These are phyloP conservation scores for Meloe dianella DNA, from an alignment of 2,888 invertebrate genomes.

Conservation along the genomic window DNA sequence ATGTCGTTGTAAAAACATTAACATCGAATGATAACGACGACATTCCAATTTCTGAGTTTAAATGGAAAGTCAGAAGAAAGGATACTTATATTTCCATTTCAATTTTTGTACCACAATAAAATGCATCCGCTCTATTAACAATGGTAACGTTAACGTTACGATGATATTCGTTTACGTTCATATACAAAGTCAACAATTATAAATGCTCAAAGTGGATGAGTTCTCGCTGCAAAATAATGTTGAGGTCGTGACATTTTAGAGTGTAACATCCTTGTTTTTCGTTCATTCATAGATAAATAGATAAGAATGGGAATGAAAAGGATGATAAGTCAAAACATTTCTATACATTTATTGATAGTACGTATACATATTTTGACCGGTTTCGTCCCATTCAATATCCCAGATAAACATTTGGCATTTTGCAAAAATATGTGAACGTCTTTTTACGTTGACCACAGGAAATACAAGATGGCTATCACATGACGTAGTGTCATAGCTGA, in stretches of 20 bases:
- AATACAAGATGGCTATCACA: conserved; percentile 59
- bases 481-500: conserved; percentile 54
- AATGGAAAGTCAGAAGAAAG: background rate
- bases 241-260: too few relatives aligned
- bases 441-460: conserved; percentile 58
- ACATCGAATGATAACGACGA: conserved; percentile 24
- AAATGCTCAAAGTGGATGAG: too few relatives aligned
- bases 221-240: too few relatives aligned
- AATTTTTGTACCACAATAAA: background rate
- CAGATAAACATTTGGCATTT: conserved; percentile 54
- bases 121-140: background rate
- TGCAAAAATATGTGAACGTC: conserved; percentile 54
- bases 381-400: conserved; percentile 13
- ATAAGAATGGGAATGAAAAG: background rate
- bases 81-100: background rate
- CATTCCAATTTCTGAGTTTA: background rate
- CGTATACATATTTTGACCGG: conserved; percentile 36
- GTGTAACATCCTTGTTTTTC: too few relatives aligned
- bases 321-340: conserved; percentile 29
- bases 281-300: too few relatives aligned
- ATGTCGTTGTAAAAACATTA: conserved; percentile 12
- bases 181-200: too few relatives aligned
- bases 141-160: background rate
- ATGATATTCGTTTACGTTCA: too few relatives aligned
- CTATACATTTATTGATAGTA: conserved; percentile 16